Evolutionary conservation across 2,888 invertebrate species (phyloP).

Genomic region (Synanthedon tipuliformis): DNA sequence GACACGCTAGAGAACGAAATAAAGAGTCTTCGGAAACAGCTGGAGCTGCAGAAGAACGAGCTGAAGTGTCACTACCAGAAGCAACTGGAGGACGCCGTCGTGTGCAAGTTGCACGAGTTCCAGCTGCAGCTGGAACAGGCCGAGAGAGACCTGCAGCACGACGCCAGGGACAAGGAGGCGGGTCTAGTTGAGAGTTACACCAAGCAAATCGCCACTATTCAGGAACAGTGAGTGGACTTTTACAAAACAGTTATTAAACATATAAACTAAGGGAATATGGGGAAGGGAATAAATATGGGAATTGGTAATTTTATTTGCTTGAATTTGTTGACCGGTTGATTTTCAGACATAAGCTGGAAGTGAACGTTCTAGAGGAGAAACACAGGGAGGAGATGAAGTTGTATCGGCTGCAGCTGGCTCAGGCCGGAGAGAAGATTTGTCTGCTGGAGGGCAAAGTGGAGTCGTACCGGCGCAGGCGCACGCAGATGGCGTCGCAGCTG

Average conservation of each 20-base stretch:
- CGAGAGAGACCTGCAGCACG: constrained; percentile 73
- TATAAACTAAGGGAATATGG: too few relatives aligned
- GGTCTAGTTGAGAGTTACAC: constrained; percentile 77
- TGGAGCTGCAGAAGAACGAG: constrained; percentile 75
- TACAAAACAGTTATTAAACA: too few relatives aligned
- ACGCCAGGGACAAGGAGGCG: constrained; percentile 74
- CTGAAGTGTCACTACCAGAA: constrained; percentile 82
- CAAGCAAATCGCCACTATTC: constrained; percentile 77
- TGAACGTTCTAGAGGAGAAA: constrained; percentile 82
- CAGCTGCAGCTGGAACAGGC: constrained; percentile 77
- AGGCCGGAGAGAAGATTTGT: constrained; percentile 75
- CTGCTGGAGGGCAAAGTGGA: constrained; percentile 69
- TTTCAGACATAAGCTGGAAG: constrained; percentile 77
- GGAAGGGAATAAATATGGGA: too few relatives aligned
- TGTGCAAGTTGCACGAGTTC: constrained; percentile 81
- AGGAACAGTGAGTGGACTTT: constrained; percentile 51
- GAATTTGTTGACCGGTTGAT: too few relatives aligned
- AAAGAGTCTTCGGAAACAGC: constrained; percentile 59
- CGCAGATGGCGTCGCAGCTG: constrained; percentile 78
- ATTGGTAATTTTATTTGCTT: too few relatives aligned
- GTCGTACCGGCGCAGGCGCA: constrained; percentile 60
- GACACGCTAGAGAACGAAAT: constrained; percentile 64
- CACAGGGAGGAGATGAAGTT: constrained; percentile 82
- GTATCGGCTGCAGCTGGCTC: constrained; percentile 77
- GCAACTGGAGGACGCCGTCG: constrained; percentile 82